phyloP scores from a whole-genome alignment of 2,888 invertebrate genomes.

The Sphinx pinastri region DNA sequence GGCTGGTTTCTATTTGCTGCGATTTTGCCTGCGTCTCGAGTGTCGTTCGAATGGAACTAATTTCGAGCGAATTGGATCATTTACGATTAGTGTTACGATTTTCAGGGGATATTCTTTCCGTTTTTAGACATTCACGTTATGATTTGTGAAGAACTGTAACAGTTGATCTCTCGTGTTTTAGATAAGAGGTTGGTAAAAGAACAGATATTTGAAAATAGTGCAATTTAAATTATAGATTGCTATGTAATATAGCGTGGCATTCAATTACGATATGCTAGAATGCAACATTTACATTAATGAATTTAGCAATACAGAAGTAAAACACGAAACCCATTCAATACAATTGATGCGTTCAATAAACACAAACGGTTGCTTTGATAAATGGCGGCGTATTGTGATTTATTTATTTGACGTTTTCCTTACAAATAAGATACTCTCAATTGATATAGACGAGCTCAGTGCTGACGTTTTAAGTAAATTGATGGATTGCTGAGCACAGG shows the following conservation, averaged over 20 bases:
- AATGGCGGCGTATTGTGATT: constrained; percentile 24
- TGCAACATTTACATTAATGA: background rate
- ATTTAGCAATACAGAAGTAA: background rate
- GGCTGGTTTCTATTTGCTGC: constrained; percentile 53
- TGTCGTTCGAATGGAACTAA: constrained; percentile 56
- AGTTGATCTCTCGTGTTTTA: no score
- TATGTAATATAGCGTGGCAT: no score
- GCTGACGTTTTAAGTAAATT: constrained; percentile 61
- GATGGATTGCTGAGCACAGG: constrained; percentile 57
- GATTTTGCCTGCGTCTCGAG: constrained; percentile 17
- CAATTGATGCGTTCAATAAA: constrained; percentile 15
- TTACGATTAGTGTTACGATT: constrained; percentile 45
- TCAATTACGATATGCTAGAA: background rate
- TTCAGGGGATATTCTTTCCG: constrained; percentile 16
- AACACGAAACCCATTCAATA: background rate
- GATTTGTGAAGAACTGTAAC: background rate
- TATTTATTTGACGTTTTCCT: constrained; percentile 27
- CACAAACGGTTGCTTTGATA: constrained; percentile 19
- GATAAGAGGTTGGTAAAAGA: no score
- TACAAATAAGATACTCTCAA: constrained; percentile 25
- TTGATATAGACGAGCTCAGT: constrained; percentile 33
- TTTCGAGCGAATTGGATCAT: constrained; percentile 56
- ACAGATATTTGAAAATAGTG: no score
- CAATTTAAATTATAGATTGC: no score
- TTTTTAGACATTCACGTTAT: background rate